Percentiles rank a stretch among this genome's conserved stretches.
These are phyloP conservation scores for Microcaecilia unicolor DNA, from an alignment of 2,797 vertebrate species.

Conservation along the genomic window DNA sequence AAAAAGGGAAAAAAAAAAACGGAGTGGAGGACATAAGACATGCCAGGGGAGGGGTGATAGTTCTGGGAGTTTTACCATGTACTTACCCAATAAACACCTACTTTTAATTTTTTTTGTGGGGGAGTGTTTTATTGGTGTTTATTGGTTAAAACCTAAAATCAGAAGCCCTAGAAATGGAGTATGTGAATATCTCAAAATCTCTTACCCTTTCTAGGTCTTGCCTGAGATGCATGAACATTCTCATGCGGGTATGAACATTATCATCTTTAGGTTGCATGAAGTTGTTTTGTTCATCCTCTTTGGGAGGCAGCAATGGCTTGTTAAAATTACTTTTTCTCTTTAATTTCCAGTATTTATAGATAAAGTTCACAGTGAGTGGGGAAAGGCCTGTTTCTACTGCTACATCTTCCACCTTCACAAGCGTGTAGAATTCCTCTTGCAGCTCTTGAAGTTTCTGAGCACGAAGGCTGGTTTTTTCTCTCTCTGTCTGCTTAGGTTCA, in stretches of 20 bases:
- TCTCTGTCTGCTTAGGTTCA: conserved; percentile 72
- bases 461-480: conserved; percentile 75
- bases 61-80: no score
- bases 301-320: conserved; percentile 87
- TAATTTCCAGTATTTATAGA: conserved; percentile 97
- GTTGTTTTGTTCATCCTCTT: conserved; percentile 84
- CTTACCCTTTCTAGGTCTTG: conserved; percentile 95
- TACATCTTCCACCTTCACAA: conserved; percentile 76
- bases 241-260: conserved; percentile 95
- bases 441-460: conserved; percentile 90
- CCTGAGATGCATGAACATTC: conserved; percentile 97
- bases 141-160: no score
- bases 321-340: conserved; percentile 93
- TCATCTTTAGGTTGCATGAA: conserved; percentile 90
- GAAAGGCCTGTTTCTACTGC: conserved; percentile 67
- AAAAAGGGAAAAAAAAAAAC: no score
- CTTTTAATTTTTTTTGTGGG: no score
- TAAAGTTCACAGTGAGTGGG: conserved; percentile 70
- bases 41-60: no score
- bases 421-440: conserved; percentile 86
- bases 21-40: no score
- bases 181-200: no score
- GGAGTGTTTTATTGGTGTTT: no score
- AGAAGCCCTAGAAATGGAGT: no score
- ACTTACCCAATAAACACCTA: no score